phyloP scores from a whole-genome alignment of 2,888 invertebrate genomes.

The Hydrotaea cyrtoneurina region DNA sequence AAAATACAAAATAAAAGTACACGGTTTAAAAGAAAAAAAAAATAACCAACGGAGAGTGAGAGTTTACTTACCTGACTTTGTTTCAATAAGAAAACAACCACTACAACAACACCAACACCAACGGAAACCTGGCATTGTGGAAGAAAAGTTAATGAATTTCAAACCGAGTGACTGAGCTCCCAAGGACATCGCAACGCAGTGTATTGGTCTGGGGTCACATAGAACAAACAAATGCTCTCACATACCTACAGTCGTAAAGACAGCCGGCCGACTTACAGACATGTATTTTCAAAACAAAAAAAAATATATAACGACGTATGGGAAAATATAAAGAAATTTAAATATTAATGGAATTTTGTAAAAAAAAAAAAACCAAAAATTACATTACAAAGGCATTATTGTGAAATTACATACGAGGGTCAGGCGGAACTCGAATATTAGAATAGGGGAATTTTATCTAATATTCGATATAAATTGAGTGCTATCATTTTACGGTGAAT shows the following conservation, averaged over 20 bases:
- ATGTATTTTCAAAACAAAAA: neutral
- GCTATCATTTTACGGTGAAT: too few species aligned
- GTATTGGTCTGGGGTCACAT: neutral
- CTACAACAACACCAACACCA: neutral
- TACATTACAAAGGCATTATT: neutral
- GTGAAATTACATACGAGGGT: neutral
- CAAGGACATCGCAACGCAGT: neutral
- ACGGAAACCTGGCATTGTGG: neutral
- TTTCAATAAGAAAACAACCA: neutral
- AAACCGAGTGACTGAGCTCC: neutral
- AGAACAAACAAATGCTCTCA: neutral
- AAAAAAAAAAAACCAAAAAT: neutral
- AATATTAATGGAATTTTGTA: neutral
- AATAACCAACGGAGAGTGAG: neutral
- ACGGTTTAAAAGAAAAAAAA: too few species aligned
- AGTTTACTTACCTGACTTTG: slow-evolving; percentile 8
- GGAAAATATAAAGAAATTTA: too few species aligned
- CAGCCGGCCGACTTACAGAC: neutral
- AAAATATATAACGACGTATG: too few species aligned
- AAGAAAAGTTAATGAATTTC: neutral
- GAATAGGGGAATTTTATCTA: too few species aligned
- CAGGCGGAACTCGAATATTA: too few species aligned
- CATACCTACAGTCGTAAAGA: neutral
- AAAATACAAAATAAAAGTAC: neutral
- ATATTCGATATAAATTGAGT: too few species aligned